These are phyloP conservation scores for Dendrocincla tyrannina DNA, from an alignment of 2,797 vertebrate genomes.

Conservation along the genomic window DNA sequence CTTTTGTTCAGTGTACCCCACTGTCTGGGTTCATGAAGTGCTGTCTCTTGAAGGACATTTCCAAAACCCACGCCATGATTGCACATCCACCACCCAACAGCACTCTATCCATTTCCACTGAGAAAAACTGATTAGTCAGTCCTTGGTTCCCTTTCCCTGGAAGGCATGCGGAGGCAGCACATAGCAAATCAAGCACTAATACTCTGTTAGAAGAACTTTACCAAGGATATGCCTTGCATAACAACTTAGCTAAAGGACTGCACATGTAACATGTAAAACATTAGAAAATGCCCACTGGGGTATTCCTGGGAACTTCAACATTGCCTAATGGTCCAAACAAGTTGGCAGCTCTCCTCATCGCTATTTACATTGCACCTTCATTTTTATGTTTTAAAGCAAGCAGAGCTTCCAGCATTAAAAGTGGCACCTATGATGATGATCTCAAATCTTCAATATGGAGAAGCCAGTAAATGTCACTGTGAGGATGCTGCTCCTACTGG, in stretches of 20 bases:
- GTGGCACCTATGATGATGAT: neutral
- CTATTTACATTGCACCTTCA: neutral
- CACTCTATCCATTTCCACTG: neutral
- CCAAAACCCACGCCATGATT: neutral
- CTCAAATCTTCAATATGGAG: neutral
- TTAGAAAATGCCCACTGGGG: neutral
- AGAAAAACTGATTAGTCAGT: neutral
- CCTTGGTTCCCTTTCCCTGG: neutral
- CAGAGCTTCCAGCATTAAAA: neutral
- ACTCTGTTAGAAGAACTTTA: neutral
- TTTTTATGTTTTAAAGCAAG: neutral
- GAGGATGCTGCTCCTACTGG: neutral
- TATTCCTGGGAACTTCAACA: neutral
- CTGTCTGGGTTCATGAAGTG: neutral
- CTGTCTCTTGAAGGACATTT: neutral
- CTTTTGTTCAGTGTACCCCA: neutral
- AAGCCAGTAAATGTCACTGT: neutral
- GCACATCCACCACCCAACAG: neutral
- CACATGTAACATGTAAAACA: neutral
- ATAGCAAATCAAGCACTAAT: neutral
- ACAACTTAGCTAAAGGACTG: neutral
- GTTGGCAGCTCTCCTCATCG: neutral
- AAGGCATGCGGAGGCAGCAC: neutral
- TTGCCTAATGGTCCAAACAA: neutral
- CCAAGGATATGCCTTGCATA: neutral